These are phyloP conservation scores for Herminia tarsipennalis DNA, from an alignment of 2,888 invertebrate genomes.

Conservation along the genomic window DNA sequence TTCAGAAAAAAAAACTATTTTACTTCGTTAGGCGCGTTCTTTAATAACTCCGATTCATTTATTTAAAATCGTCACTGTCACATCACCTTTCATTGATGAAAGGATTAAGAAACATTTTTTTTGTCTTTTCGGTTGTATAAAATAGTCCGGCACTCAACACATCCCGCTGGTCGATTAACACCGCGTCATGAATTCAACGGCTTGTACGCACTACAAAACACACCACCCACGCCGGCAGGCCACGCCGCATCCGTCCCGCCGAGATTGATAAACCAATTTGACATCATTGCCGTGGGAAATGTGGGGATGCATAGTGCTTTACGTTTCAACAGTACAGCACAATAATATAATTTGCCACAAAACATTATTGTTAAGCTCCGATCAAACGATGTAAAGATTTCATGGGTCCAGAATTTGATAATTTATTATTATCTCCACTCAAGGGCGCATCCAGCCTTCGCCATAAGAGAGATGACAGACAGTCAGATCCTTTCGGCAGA, in stretches of 20 bases:
- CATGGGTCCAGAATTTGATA: too few relatives aligned
- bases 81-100: too few relatives aligned
- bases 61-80: background rate
- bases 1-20: constrained; percentile 32
- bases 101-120: too few relatives aligned
- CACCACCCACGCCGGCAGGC: constrained; percentile 67
- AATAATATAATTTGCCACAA: constrained; percentile 23
- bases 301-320: constrained; percentile 47
- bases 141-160: constrained; percentile 53
- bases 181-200: constrained; percentile 61
- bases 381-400: constrained; percentile 16
- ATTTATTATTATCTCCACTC: too few relatives aligned
- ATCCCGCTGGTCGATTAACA: constrained; percentile 61
- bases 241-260: constrained; percentile 73
- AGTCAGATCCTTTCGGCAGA: too few relatives aligned
- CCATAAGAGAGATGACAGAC: too few relatives aligned
- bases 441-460: too few relatives aligned
- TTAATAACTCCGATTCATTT: constrained; percentile 5
- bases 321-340: constrained; percentile 25
- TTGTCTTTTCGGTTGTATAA: constrained; percentile 32
- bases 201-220: constrained; percentile 59
- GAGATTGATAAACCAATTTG: constrained; percentile 81
- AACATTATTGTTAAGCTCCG: constrained; percentile 18
- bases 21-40: constrained; percentile 14
- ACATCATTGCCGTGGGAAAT: constrained; percentile 81